Base-by-base conservation (phyloP, 2,797 vertebrate species). In the Diplodus sargus region DNA sequence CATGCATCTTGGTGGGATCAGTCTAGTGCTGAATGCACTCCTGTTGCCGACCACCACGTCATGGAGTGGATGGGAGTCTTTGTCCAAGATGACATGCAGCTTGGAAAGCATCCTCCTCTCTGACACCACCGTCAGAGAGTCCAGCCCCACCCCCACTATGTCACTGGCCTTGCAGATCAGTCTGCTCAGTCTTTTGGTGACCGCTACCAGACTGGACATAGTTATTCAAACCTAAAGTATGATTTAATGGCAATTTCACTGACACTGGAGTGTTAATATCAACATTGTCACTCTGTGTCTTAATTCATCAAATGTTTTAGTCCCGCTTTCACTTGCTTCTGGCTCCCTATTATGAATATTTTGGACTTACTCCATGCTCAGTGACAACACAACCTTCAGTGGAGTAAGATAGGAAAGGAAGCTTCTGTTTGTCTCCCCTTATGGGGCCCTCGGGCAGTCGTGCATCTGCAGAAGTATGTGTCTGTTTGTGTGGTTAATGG, bases 401-500 rank as follows among this genome's bases (percentile, higher is more conserved):
- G 54, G 43, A 57, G 49, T 23, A 51, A 69, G 47, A 83, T 79
- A 34, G 81, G 83, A 87, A 53, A 43, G 34, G 12, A 22, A 54
- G 63, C 48, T 45, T 81, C 18, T 13, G 61, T 71, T 69, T 61
- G 13, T 11, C 63, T 78, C 65, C 73, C 75, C 72, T 57, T 73
- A 8, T 28, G 30, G 23, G 70, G 64, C 60, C 76, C 59, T 66
- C 9, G 14, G 78, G 78, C 79, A 87, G 81, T 70, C 73, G 69
- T 80, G 70, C 57, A 48, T 57, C 23, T 17, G 59, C 56, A 77
- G n/a, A 20, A 51, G 60, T 45, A 51, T 45, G 39, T 61, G 59
- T 52, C 62, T 76, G 66, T 78, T 17, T 45, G 48, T 79, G 82
- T 65, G 74, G 39, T 81, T 82, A 85, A 88, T 78, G 78, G 78